These are phyloP conservation scores for Psix sp. DNA, from an alignment of 1,140 invertebrate genomes.

Conservation along the genomic window DNA sequence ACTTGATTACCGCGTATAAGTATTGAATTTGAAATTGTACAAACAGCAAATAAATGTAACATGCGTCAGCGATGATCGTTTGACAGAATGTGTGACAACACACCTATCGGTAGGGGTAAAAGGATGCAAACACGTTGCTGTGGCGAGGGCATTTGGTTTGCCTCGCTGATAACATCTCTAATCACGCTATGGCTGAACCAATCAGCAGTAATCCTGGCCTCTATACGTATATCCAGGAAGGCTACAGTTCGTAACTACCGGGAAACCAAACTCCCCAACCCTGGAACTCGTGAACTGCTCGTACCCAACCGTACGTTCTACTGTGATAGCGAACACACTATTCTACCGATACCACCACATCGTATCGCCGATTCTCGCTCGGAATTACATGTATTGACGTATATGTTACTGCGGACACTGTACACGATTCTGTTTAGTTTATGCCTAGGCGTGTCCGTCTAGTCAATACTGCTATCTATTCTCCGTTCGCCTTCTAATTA, in stretches of 20 bases:
- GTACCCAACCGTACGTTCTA: constrained; percentile 49
- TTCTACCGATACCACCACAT: constrained; percentile 64
- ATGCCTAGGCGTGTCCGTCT: constrained; percentile 66
- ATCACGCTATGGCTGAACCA: constrained; percentile 75
- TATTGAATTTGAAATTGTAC: constrained; percentile 45
- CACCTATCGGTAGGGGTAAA: constrained; percentile 55
- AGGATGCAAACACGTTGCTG: constrained; percentile 72
- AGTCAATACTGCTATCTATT: constrained; percentile 64
- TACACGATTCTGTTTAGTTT: constrained; percentile 69
- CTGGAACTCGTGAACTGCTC: constrained; percentile 66
- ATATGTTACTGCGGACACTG: constrained; percentile 67
- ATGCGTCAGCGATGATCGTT: constrained; percentile 52
- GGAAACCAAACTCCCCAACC: constrained; percentile 67
- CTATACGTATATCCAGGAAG: constrained; percentile 69
- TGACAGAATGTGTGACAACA: constrained; percentile 50
- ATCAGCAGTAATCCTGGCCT: constrained; percentile 75
- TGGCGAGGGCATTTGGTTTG: constrained; percentile 70
- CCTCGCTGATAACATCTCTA: constrained; percentile 75
- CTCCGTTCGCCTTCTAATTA: constrained; percentile 53
- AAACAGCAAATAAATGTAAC: constrained; percentile 50
- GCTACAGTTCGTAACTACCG: constrained; percentile 68
- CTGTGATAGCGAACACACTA: constrained; percentile 64
- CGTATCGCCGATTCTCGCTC: constrained; percentile 67
- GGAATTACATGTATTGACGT: constrained; percentile 75
- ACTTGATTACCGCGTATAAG: constrained; percentile 40